These are phyloP conservation scores for Synanthedon tipuliformis DNA, from an alignment of 2,888 invertebrate species.

Conservation along the genomic window DNA sequence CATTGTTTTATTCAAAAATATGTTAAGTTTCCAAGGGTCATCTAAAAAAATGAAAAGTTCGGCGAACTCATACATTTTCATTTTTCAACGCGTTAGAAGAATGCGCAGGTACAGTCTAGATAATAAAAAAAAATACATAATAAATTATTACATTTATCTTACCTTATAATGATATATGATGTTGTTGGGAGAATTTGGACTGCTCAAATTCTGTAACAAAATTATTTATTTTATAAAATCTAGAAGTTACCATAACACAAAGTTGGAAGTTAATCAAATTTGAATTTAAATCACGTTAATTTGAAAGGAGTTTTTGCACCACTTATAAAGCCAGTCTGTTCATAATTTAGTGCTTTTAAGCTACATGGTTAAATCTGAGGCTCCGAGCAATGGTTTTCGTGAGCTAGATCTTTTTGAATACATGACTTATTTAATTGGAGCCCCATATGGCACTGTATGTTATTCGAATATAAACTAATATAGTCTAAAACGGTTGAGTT, in stretches of 20 bases:
- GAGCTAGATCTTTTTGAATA: conserved; percentile 61
- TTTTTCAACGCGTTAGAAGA: too few relatives aligned
- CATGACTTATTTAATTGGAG: conserved; percentile 22
- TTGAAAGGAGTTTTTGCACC: neutral
- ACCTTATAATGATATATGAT: neutral
- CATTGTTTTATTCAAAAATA: too few relatives aligned
- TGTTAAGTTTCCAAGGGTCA: too few relatives aligned
- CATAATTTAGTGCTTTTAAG: conserved; percentile 56
- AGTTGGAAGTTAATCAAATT: neutral
- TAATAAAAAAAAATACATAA: too few relatives aligned
- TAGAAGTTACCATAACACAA: neutral
- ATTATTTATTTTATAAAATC: neutral
- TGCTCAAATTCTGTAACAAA: neutral
- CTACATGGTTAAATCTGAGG: conserved; percentile 51
- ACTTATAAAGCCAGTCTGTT: neutral
- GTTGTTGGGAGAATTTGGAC: neutral
- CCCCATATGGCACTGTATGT: neutral
- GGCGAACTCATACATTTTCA: too few relatives aligned
- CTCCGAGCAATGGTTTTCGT: conserved; percentile 58
- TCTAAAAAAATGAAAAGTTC: too few relatives aligned
- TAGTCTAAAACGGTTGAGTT: too few relatives aligned
- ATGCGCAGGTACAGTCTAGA: too few relatives aligned
- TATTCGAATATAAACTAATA: neutral
- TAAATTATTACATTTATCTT: neutral
- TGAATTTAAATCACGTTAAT: neutral